Evolutionary conservation across 2,797 vertebrate species (phyloP).

Genomic region (Notolepis coatsorum): DNA sequence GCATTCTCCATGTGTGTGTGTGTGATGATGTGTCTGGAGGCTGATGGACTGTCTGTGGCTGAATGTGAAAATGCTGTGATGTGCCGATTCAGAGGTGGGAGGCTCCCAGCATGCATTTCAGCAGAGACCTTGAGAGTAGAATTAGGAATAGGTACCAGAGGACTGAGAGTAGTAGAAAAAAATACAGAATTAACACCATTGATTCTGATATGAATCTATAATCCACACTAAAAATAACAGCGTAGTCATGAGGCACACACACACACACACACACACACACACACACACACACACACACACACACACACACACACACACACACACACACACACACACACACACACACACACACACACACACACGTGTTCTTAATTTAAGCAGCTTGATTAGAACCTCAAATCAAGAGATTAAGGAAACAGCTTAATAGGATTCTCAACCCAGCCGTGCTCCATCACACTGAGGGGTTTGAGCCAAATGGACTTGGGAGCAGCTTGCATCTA

Average conservation of each 20-base stretch:
- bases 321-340: neutral
- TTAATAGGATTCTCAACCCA: neutral
- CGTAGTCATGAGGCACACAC: too few relatives aligned
- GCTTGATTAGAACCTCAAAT: neutral
- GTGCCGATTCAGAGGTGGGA: neutral
- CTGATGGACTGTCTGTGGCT: neutral
- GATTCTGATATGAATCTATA: neutral
- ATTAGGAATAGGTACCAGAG: neutral
- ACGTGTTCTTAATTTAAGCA: neutral
- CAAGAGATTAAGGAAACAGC: neutral
- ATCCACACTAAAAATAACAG: too few relatives aligned
- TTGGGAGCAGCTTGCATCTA: too few relatives aligned
- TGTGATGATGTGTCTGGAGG: conserved; percentile 3
- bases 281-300: conserved; percentile 1
- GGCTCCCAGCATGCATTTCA: conserved; percentile 2
- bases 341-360: neutral
- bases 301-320: too few relatives aligned
- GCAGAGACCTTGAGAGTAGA: neutral
- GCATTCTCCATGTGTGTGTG: neutral
- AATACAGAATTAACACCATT: neutral
- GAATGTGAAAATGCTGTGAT: neutral
- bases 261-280: conserved; percentile 3
- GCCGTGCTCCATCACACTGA: neutral
- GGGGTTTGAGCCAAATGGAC: too few relatives aligned
- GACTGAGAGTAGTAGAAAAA: neutral